These are phyloP conservation scores for Archegozetes longisetosus DNA, from an alignment of 1,140 invertebrate genomes.

Conservation along the genomic window DNA sequence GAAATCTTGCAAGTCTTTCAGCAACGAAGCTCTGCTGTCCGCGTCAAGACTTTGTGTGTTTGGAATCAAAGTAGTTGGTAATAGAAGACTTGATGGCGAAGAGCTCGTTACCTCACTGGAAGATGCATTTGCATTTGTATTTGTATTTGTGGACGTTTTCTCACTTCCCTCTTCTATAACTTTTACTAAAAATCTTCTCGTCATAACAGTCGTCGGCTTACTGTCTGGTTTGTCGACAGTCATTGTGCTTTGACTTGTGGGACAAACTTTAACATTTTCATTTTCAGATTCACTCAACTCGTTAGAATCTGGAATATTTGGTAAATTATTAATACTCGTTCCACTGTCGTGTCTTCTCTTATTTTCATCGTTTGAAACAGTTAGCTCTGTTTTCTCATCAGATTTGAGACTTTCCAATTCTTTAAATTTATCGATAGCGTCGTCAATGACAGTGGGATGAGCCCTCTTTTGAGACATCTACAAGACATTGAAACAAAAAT, in stretches of 20 bases:
- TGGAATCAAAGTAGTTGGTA: slow-evolving; percentile 19
- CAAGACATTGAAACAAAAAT: neutral
- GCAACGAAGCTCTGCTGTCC: slow-evolving; percentile 14
- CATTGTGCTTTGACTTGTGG: neutral
- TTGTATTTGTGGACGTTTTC: neutral
- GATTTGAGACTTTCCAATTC: slow-evolving; percentile 40
- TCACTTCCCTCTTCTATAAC: slow-evolving; percentile 7
- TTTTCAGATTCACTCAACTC: neutral
- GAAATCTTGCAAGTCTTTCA: slow-evolving; percentile 16
- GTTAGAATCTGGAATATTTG: neutral
- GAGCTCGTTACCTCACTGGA: neutral
- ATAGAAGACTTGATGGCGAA: neutral
- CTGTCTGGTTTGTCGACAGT: neutral
- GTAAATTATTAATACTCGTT: neutral
- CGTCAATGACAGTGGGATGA: slow-evolving; percentile 71
- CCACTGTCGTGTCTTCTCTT: neutral
- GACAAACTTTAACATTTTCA: neutral
- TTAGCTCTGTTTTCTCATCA: neutral
- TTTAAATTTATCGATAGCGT: slow-evolving; percentile 65
- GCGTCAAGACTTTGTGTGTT: slow-evolving; percentile 23
- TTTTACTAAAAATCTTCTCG: slow-evolving; percentile 10
- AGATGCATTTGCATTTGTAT: neutral
- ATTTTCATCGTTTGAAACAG: neutral
- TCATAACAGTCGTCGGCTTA: neutral
- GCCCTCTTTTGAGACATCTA: slow-evolving; percentile 58